Percentiles rank a stretch among this genome's conserved stretches.
Evolutionary conservation across 2,888 invertebrate species (phyloP).

Genomic region (Pycnomerus fuliginosus): DNA sequence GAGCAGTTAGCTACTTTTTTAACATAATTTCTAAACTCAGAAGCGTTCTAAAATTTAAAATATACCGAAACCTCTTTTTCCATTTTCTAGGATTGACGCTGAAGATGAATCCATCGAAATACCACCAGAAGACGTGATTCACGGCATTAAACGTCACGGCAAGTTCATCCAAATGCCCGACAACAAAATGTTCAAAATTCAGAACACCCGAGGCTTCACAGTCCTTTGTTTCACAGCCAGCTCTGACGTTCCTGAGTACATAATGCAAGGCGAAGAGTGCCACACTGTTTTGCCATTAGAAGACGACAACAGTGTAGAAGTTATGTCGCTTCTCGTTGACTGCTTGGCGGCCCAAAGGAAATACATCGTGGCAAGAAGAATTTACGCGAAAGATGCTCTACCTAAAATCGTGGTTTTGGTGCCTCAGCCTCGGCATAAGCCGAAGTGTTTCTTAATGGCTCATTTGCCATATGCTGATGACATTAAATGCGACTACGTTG

Average conservation of each 20-base stretch:
- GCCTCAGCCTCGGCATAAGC: slow-evolving; percentile 13
- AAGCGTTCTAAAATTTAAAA: too few species aligned
- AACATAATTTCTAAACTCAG: too few species aligned
- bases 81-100: slow-evolving; percentile 18
- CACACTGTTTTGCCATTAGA: slow-evolving; percentile 13
- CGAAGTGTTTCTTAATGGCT: slow-evolving; percentile 15
- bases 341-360: slow-evolving; percentile 12
- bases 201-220: slow-evolving; percentile 8
- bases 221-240: slow-evolving; percentile 16
- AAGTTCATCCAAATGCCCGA: slow-evolving; percentile 16
- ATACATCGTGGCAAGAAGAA: slow-evolving; percentile 15
- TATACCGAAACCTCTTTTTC: too few species aligned
- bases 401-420: slow-evolving; percentile 14
- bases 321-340: slow-evolving; percentile 10
- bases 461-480: slow-evolving; percentile 15
- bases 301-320: slow-evolving; percentile 3
- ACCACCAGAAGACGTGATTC: slow-evolving; percentile 4
- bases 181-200: slow-evolving; percentile 12
- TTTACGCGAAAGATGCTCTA: slow-evolving; percentile 11
- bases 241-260: slow-evolving; percentile 14
- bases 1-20: too few species aligned
- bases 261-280: slow-evolving; percentile 12
- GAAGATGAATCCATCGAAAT: slow-evolving; percentile 17
- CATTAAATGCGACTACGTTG: slow-evolving; percentile 3
- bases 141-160: slow-evolving; percentile 12